Evolutionary conservation across 1,140 invertebrate species (phyloP), one percentile per base, ranked within the genome.

Genomic region (Druon quercuslanigerum): DNA sequence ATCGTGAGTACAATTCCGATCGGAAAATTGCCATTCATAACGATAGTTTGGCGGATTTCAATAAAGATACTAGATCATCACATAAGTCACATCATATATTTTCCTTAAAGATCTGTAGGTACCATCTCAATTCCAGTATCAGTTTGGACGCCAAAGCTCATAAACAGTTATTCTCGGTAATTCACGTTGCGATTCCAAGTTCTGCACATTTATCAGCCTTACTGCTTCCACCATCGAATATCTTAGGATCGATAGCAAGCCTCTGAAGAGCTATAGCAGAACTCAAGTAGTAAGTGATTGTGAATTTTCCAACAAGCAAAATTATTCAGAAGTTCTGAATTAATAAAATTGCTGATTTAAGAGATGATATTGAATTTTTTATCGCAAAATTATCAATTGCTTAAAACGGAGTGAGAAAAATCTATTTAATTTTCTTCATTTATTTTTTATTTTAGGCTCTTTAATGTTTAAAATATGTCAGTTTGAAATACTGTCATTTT

Each of bases 101-200:
- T 66, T 40, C 60, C 40, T n/a, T 66, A 66, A 66, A 66, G 60
- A 66, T 66, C 60, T 66, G 46, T 66, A 40, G 60, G 60, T 66
- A 66, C 14, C 8, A 40, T 66, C 60, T 66, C 60, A 66, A 66
- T 66, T 66, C 46, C 16, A 14, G 13, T 66, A 66, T 46, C 13
- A 40, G 25, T 25, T 66, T 66, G 33, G 60, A 33, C 13, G 33
- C 33, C 40, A 66, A 66, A 66, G 14, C 60, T 66, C 60, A 66
- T 66, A 66, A 66, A 66, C 60, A 66, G 60, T 66, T 46, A 66
- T 66, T 66, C 60, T 46, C 60, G 16, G 25, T 66, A 66, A 66
- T 66, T 66, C 60, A 66, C 60, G 60, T 66, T 66, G 13, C 14
- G 60, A 66, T 66, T 66, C 14, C 60, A 66, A 46, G 60, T 66